Base-by-base conservation (phyloP, 1,140 invertebrate species). In the Heliconius himera region DNA sequence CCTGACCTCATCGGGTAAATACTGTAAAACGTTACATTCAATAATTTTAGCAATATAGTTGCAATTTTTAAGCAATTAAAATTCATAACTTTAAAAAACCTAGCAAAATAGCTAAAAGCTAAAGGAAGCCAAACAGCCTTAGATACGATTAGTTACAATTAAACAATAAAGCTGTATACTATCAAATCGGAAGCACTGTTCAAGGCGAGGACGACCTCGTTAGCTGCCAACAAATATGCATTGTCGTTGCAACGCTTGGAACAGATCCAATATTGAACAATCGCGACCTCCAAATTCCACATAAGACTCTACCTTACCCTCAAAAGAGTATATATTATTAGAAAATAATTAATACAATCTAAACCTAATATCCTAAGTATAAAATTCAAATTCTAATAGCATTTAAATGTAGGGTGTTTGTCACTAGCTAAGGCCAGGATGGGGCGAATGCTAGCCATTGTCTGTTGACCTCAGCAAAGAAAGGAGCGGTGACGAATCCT, bases 271-370 rank as follows among this genome's bases (percentile, higher is more conserved):
- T 91, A 93, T 90, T 93, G 79, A 83, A 88, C 86, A 87, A 89
- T 87, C 82, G 84, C 81, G 91, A 89, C 91, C 90, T 92, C 90
- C 90, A 92, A 93, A 93, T 93, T 90, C 90, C 90, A 86, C 90
- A 93, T 93, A 91, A 90, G 90, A 92, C 91, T 91, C 60, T 89
- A 77, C 56, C 46, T 66, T 46, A 83, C 26, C 51, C 13, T 49
- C 26, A 66, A 81, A 87, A 81, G 60, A 76, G 16, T 70, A 29
- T 11, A 18, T 3, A 13, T 51, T 5, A 8, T n/a, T 78, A 56
- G 70, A 26, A n/a, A 83, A 72, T 38, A 72, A 72, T 13, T 4
- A 72, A 72, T 26, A n/a, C 3, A 66, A 70, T 72, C 49, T 76
- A 70, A 77, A 49, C 77, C 74, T 49, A 79, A 72, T 20, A 18